Evolutionary conservation across 2,113 vertebrate genomes (phyloP).

Genomic region (Phalacrocorax pelagicus): DNA sequence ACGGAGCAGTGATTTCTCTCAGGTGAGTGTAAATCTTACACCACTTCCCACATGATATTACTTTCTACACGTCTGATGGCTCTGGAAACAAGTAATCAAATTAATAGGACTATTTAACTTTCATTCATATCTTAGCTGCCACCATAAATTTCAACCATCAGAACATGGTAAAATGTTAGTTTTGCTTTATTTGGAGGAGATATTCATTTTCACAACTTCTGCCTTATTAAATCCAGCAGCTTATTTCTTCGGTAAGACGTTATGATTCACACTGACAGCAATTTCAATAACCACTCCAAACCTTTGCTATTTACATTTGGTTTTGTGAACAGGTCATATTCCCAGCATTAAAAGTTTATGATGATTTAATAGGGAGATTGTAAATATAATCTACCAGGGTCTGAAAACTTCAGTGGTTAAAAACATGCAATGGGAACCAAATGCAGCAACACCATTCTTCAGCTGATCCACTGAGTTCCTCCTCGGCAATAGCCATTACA

Average conservation of each 20-base stretch:
- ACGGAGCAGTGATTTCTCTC: constrained; percentile 57
- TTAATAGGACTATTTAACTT: constrained; percentile 66
- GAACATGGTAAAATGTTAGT: constrained; percentile 55
- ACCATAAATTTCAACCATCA: constrained; percentile 32
- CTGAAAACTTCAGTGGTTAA: constrained; percentile 6
- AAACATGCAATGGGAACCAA: neutral
- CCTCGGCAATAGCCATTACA: neutral
- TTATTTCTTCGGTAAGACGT: constrained; percentile 13
- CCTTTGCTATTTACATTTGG: constrained; percentile 47
- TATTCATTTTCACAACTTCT: constrained; percentile 45
- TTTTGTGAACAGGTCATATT: constrained; percentile 43
- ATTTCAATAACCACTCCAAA: constrained; percentile 51
- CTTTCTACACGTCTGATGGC: constrained; percentile 49
- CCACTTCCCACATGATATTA: constrained; percentile 55
- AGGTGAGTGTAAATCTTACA: constrained; percentile 47
- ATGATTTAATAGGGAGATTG: constrained; percentile 42
- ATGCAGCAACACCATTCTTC: neutral
- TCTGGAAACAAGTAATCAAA: constrained; percentile 69
- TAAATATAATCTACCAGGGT: constrained; percentile 25
- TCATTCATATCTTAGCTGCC: constrained; percentile 61
- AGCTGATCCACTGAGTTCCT: neutral
- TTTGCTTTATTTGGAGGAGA: constrained; percentile 62
- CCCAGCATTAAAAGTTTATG: constrained; percentile 35
- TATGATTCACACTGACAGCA: constrained; percentile 49
- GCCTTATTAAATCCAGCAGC: constrained; percentile 41